Evolutionary conservation across 2,113 vertebrate species (phyloP), one percentile per base, ranked within the genome.

Genomic region (Pachyramphus minor): DNA sequence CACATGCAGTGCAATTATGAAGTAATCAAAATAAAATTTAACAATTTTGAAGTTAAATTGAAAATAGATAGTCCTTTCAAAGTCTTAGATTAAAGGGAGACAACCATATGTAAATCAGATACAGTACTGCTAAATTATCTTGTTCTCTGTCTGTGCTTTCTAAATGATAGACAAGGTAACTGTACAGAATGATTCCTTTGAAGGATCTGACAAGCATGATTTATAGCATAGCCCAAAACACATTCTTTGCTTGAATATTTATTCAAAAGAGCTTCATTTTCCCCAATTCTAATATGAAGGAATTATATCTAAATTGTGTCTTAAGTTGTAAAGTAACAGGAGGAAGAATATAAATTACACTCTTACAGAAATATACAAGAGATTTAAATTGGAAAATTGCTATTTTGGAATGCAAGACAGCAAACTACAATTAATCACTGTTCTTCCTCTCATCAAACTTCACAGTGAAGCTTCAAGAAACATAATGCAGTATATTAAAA

Each of bases 201-300:
- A 98, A 96, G 89, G 77, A 81, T 95, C 93, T 98, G 97, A 98
- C 97, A 98, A 97, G 90, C 77, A 85, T 98, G 98, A 98, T 98
- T 97, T 98, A 97, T 98, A 93, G 94, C 94, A 91, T 95, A 87
- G 97, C 76, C 90, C 95, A 82, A 97, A 95, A 94, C 93, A 93
- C 59, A 85, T 97, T 97, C 82, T 97, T 96, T 97, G 45, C 71
- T 92, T 95, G 96, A 97, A 97, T 90, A 96, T 94, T 97, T 76
- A 96, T 95, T 97, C 66, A 19, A 97, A 97, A 89, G 89, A 96
- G 68, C 81, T 97, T 97, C 71, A 72, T 94, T 98, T 98, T 84
- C 82, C 69, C 81, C 64, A 96, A 55, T 96, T 97, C 94, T 98
- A 96, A 97, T 97, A 96, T 96, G 96, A 64, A 93, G 75, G 96